phyloP scores from a whole-genome alignment of 2,888 invertebrate genomes.

The Drosophila helvetica region DNA sequence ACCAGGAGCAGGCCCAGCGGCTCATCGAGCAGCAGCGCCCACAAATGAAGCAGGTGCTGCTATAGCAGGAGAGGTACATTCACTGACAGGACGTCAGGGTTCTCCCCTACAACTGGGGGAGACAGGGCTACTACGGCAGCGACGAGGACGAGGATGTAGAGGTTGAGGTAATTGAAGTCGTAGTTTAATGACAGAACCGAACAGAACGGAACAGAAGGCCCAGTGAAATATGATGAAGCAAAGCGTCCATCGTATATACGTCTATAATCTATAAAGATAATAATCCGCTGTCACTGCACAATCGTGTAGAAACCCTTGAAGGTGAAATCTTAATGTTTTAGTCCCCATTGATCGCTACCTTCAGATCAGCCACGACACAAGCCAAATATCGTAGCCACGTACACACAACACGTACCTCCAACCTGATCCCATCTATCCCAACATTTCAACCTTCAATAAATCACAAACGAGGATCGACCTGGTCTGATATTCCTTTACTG shows the following conservation, averaged over 20 bases:
- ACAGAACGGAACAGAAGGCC: background rate
- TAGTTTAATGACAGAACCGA: slow-evolving; percentile 31
- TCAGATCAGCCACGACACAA: slow-evolving; percentile 31
- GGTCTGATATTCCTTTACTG: slow-evolving; percentile 8
- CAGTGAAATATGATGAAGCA: slow-evolving; percentile 45
- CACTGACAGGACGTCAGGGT: slow-evolving; percentile 58
- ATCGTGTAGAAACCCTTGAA: slow-evolving; percentile 8
- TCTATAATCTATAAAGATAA: slow-evolving; percentile 6
- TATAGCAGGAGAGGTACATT: slow-evolving; percentile 75
- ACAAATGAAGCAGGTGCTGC: slow-evolving; percentile 56
- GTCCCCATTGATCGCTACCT: slow-evolving; percentile 2
- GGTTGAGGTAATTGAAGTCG: slow-evolving; percentile 60
- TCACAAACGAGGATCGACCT: slow-evolving; percentile 3
- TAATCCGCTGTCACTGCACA: slow-evolving; percentile 2
- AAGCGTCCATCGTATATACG: slow-evolving; percentile 26
- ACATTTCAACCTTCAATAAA: slow-evolving; percentile 34
- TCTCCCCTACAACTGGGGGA: slow-evolving; percentile 48
- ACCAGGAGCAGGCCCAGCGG: slow-evolving; percentile 53
- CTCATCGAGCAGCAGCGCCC: slow-evolving; percentile 57
- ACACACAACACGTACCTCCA: slow-evolving; percentile 49
- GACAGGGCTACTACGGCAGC: slow-evolving; percentile 18
- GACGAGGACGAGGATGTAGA: slow-evolving; percentile 57
- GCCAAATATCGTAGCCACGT: slow-evolving; percentile 53
- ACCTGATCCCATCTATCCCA: slow-evolving; percentile 17
- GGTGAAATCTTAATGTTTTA: slow-evolving; percentile 29